A percentile compares a stretch with the other conserved stretches of the same genome.
Conservation (phyloP, 2,888 invertebrate species). For the Aporophyla nigra region DNA sequence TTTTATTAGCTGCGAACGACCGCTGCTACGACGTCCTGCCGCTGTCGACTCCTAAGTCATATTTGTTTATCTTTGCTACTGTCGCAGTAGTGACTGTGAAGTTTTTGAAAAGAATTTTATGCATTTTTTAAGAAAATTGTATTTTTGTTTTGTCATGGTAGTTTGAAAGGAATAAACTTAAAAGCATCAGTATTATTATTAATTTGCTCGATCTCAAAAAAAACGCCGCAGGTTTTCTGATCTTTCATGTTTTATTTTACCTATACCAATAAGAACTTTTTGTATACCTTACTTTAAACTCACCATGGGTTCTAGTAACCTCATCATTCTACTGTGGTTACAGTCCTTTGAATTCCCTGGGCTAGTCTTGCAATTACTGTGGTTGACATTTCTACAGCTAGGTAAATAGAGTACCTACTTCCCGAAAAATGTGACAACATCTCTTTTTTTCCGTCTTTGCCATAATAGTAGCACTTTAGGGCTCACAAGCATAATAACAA, state of each 20-base stretch:
- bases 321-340: not conserved
- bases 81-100: conserved; percentile 15
- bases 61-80: conserved; percentile 58
- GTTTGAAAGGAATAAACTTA: not conserved
- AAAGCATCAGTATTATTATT: not conserved
- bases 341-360: too few species aligned
- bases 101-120: not conserved
- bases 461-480: not conserved
- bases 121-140: not conserved
- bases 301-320: not conserved
- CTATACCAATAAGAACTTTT: not conserved
- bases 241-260: too few species aligned
- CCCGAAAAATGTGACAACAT: not conserved
- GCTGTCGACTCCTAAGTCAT: conserved; percentile 52
- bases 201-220: too few species aligned
- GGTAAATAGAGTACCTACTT: too few species aligned
- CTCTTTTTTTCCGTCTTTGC: too few species aligned
- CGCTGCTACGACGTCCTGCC: conserved; percentile 57
- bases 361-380: not conserved
- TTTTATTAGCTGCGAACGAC: conserved; percentile 83
- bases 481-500: not conserved
- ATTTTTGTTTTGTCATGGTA: not conserved
- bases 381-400: not conserved
- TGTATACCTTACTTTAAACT: not conserved
- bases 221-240: not conserved